These are phyloP conservation scores for Sinonovacula constricta DNA, from an alignment of 1,140 invertebrate species.

Conservation along the genomic window DNA sequence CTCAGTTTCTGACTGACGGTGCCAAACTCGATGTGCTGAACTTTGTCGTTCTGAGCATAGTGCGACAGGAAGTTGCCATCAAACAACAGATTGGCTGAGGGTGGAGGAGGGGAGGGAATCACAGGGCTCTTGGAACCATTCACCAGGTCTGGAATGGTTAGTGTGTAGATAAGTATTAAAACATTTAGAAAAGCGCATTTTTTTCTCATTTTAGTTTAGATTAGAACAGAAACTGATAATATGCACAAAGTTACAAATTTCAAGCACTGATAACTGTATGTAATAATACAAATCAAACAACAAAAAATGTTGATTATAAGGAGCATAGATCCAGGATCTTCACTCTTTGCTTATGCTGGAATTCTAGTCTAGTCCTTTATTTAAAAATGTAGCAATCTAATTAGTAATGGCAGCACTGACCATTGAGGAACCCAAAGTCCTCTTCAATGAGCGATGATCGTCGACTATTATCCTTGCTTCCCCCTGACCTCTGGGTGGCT, in stretches of 20 bases:
- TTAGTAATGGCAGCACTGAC: conserved; percentile 74
- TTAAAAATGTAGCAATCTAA: neutral
- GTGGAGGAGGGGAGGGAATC: conserved; percentile 66
- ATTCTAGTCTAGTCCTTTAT: no score
- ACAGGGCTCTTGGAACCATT: conserved; percentile 69
- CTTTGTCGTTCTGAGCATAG: conserved; percentile 54
- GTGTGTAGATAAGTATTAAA: no score
- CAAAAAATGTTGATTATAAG: no score
- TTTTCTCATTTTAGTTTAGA: no score
- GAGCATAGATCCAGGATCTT: no score
- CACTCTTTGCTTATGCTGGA: no score
- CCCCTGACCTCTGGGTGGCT: conserved; percentile 43
- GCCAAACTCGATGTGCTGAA: conserved; percentile 55
- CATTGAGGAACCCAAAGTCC: conserved; percentile 83
- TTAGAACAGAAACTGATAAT: no score
- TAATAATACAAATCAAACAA: no score
- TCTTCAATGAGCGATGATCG: conserved; percentile 84
- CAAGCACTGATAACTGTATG: no score
- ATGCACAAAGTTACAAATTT: no score
- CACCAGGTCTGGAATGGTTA: conserved; percentile 64
- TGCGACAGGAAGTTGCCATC: conserved; percentile 55
- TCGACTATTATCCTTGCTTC: conserved; percentile 78
- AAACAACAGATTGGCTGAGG: conserved; percentile 52
- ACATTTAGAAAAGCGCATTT: no score
- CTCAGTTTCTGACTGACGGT: conserved; percentile 48